A percentile compares a stretch with the other conserved stretches of the same genome.
phyloP scores from a whole-genome alignment of 2,113 vertebrate species.

The Plotosus lineatus region DNA sequence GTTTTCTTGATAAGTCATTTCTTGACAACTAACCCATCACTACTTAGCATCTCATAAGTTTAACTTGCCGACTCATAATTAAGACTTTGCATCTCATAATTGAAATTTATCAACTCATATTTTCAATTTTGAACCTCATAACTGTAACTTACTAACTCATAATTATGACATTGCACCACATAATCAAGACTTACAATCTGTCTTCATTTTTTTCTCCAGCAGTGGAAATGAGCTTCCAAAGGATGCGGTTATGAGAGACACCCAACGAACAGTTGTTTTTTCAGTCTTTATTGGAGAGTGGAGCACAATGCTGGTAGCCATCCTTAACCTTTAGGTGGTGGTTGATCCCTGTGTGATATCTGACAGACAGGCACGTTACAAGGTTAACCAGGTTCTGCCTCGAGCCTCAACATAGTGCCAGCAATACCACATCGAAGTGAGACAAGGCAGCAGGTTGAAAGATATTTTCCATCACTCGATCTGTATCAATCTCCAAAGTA shows the following conservation, averaged over 20 bases:
- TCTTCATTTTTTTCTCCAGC: no score
- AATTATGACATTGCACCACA: no score
- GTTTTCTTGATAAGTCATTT: no score
- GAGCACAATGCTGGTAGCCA: conserved; percentile 20
- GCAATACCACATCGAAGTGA: not conserved
- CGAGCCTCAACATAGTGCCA: not conserved
- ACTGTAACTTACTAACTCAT: no score
- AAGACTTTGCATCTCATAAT: no score
- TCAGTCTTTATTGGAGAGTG: conserved; percentile 26
- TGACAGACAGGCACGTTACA: not conserved
- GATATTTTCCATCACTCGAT: not conserved
- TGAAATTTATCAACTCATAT: no score
- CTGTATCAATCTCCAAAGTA: not conserved
- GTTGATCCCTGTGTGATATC: conserved; percentile 3
- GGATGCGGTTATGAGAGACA: not conserved
- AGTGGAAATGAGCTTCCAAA: not conserved
- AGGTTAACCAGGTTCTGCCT: not conserved
- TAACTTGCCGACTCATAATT: no score
- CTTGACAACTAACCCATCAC: no score
- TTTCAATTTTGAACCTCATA: no score
- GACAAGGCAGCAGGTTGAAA: not conserved
- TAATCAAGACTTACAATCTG: no score
- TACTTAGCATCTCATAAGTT: no score
- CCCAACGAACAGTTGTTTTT: conserved; percentile 29
- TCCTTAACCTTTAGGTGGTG: conserved; percentile 50